phyloP scores from a whole-genome alignment of 2,797 vertebrate genomes.

The Typhlichthys subterraneus region DNA sequence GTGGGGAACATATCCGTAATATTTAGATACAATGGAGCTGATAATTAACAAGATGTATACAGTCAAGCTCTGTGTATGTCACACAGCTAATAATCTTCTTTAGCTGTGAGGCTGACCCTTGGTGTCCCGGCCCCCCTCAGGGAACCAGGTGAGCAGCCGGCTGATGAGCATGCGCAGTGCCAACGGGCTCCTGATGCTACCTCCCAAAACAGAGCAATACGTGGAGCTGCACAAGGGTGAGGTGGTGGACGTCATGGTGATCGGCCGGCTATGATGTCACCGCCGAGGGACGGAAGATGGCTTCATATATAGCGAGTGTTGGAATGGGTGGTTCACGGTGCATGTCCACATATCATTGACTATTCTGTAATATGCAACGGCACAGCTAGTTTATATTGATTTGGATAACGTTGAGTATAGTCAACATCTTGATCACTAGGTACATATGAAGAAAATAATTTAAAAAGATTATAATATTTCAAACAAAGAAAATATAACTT shows the following conservation, averaged over 20 bases:
- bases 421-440: slow-evolving; percentile 98
- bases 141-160: slow-evolving; percentile 99
- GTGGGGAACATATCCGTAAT: too few relatives aligned
- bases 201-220: slow-evolving; percentile 99
- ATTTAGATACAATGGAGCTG: too few relatives aligned
- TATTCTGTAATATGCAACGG: slow-evolving; percentile 99
- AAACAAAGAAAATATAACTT: slow-evolving; percentile 97
- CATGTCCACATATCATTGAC: slow-evolving; percentile 99
- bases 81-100: too few relatives aligned
- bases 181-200: slow-evolving; percentile 99
- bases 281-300: slow-evolving; percentile 60
- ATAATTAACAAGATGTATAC: too few relatives aligned
- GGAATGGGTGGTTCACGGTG: slow-evolving; percentile 91
- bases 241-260: slow-evolving; percentile 99
- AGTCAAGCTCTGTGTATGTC: too few relatives aligned
- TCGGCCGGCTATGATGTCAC: slow-evolving; percentile 96
- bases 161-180: slow-evolving; percentile 99
- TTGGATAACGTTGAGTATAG: slow-evolving; percentile 99
- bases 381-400: slow-evolving; percentile 99
- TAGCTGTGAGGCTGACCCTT: too few relatives aligned
- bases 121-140: slow-evolving; percentile 60
- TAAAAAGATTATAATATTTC: slow-evolving; percentile 89
- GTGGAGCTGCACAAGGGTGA: slow-evolving; percentile 99
- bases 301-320: slow-evolving; percentile 64
- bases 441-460: slow-evolving; percentile 79